Conservation (phyloP, 1,140 invertebrate genomes). For the Rhizoglyphus robini region DNA sequence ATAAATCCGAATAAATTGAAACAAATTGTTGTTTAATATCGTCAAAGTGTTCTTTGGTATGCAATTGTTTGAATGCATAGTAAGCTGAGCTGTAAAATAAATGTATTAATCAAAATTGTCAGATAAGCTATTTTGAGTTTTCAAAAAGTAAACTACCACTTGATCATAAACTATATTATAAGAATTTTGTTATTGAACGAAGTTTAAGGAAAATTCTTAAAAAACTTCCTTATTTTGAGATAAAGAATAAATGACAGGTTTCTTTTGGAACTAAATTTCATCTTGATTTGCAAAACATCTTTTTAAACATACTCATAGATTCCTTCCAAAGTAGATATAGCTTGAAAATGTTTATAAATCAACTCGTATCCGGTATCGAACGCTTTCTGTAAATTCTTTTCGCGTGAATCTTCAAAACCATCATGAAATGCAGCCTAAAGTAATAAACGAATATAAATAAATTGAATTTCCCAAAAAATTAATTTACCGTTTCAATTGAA, state of each 20-base stretch:
- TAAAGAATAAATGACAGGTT: too few relatives aligned
- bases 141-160: too few relatives aligned
- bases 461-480: background rate
- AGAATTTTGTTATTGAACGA: too few relatives aligned
- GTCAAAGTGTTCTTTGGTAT: background rate
- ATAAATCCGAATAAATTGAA: background rate
- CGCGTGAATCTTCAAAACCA: background rate
- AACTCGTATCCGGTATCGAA: constrained; percentile 7
- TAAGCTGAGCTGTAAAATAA: too few relatives aligned
- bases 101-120: too few relatives aligned
- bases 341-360: background rate
- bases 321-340: background rate
- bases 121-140: too few relatives aligned
- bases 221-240: too few relatives aligned
- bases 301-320: background rate
- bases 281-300: too few relatives aligned
- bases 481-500: constrained; percentile 4
- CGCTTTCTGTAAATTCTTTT: background rate
- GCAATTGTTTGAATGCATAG: background rate
- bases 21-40: background rate
- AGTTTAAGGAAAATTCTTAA: too few relatives aligned
- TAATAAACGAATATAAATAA: background rate
- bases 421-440: constrained; percentile 15
- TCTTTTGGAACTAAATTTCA: too few relatives aligned
- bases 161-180: too few relatives aligned